phyloP scores from a whole-genome alignment of 2,113 vertebrate species.

The Eptatretus burgeri region DNA sequence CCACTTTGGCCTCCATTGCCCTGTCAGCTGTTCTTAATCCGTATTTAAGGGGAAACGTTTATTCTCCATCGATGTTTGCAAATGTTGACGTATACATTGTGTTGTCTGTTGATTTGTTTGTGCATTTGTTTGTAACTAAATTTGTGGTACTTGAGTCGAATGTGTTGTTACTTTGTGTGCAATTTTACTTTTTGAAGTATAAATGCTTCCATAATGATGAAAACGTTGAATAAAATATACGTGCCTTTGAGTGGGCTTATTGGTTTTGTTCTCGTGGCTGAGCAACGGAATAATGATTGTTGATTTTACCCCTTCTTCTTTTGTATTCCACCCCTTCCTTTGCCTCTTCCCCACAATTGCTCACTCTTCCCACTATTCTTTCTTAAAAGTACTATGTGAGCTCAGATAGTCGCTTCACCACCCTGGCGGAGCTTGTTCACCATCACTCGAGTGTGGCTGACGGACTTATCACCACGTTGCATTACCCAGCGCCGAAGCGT shows the following conservation, averaged over 20 bases:
- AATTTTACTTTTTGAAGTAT: too few species aligned
- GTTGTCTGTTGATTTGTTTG: not conserved
- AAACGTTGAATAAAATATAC: too few species aligned
- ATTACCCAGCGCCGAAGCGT: slow-evolving; percentile 85
- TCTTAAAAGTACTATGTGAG: slow-evolving; percentile 33
- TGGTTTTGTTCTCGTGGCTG: too few species aligned
- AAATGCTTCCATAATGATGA: too few species aligned
- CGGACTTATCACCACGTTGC: slow-evolving; percentile 80
- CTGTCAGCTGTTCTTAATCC: too few species aligned
- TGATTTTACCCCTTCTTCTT: too few species aligned
- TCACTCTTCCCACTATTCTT: not conserved
- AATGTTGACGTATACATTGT: not conserved
- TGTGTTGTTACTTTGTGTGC: too few species aligned
- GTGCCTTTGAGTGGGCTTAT: too few species aligned
- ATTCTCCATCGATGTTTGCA: not conserved
- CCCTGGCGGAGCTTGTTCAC: slow-evolving; percentile 73
- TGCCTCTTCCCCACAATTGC: not conserved
- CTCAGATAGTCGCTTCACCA: slow-evolving; percentile 90
- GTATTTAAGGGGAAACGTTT: not conserved
- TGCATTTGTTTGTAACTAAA: not conserved
- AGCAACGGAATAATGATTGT: too few species aligned
- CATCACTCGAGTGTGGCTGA: slow-evolving; percentile 85
- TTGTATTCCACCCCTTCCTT: not conserved
- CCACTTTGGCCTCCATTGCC: too few species aligned
- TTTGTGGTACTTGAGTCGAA: too few species aligned